Evolutionary conservation across 2,113 vertebrate genomes (phyloP), one percentile per base, ranked within the genome.

Genomic region (Pelodiscus sinensis): DNA sequence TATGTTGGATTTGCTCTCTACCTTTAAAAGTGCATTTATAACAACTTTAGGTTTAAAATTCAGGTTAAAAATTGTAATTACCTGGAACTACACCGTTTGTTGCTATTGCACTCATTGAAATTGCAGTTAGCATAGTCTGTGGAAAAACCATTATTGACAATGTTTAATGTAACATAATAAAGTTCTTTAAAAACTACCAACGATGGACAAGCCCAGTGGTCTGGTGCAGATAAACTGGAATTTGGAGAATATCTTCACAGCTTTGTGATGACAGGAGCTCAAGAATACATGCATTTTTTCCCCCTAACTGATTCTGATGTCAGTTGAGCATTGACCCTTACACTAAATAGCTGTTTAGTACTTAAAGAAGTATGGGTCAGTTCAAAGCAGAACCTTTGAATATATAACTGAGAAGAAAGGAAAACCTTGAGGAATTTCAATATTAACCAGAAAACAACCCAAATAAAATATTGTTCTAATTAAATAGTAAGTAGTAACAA

Each of bases 91-190:
- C 99, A 7, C 99, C 99, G 13, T 99, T 99, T 77, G 99, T 99
- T 68, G 99, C 99, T 50, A 99, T 99, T 22, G 99, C 99, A 85
- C 99, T 99, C 99, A 99, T 99, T 84, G 99, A 99, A 97, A 99
- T 99, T 79, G 99, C 99, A 1, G 99, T 99, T 94, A 99, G 97
- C 99, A 99, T 99, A 3, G 99, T 99, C 99, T 99, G 97, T 22
- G 83, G 71, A 97, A 82, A 96, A 16, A 97, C 2, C 0, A 94
- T 56, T 91, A 93, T 1, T 75, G 8, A 95, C 2, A 35, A 90
- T 4, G 31, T 83, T 27, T 25, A 89, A 75, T 51, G 79, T 65
- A 62, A 85, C 75, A 81, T 22, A 83, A 4, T 22, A 5, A 18
- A 50, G 4, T 12, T 89, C 31, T 87, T 80, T 50, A 0, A 81